These are phyloP conservation scores for Galerucella pusilla DNA, from an alignment of 2,888 invertebrate species.

Conservation along the genomic window DNA sequence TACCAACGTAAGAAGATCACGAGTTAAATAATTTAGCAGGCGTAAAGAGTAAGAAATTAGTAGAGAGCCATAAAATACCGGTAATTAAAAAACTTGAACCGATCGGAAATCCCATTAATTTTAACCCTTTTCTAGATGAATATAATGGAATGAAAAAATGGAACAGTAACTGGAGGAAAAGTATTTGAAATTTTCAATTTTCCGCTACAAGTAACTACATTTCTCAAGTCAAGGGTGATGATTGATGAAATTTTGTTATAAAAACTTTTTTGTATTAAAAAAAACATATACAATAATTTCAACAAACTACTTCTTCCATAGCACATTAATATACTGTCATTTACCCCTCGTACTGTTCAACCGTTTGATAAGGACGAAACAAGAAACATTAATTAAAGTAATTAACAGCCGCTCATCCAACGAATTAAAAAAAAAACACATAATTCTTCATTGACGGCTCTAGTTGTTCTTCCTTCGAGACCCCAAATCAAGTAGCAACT, in stretches of 20 bases:
- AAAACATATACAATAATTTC: no score
- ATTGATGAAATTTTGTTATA: no score
- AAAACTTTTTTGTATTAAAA: no score
- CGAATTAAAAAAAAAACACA: constrained; percentile 20
- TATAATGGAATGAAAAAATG: constrained; percentile 26
- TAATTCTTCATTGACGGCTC: constrained; percentile 8
- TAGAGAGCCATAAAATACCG: constrained; percentile 55
- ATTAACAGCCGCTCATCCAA: constrained; percentile 8
- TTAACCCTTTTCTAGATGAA: constrained; percentile 46
- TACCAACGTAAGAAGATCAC: constrained; percentile 56
- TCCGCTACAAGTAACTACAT: neutral
- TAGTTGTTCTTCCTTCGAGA: constrained; percentile 5
- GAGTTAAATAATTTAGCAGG: constrained; percentile 58
- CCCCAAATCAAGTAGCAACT: constrained; percentile 36
- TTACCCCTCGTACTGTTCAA: neutral
- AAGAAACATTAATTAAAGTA: constrained; percentile 1
- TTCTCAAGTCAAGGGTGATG: neutral
- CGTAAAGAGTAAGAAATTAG: constrained; percentile 51
- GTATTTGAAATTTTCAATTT: constrained; percentile 10
- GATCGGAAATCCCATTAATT: constrained; percentile 61
- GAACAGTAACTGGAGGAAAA: constrained; percentile 22
- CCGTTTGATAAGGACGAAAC: neutral
- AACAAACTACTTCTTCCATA: no score
- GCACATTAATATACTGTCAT: no score
- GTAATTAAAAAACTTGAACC: constrained; percentile 60